phyloP scores from a whole-genome alignment of 2,888 invertebrate species.

The Schrankia costaestrigalis region DNA sequence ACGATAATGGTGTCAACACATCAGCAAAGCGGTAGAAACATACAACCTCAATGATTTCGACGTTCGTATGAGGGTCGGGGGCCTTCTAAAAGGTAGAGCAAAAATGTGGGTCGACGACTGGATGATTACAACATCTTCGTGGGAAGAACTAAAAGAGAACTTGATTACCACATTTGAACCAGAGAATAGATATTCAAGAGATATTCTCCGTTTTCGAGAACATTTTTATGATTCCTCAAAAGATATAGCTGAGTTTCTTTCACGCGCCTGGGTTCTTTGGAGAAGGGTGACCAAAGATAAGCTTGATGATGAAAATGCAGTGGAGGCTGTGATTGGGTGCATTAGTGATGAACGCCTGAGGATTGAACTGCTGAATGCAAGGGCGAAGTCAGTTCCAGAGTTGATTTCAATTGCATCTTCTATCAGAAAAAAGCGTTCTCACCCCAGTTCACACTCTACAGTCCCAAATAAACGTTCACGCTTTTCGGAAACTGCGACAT shows the following conservation, averaged over 20 bases:
- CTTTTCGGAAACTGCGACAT: not conserved
- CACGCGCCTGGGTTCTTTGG: conserved; percentile 33
- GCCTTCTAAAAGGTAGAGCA: conserved; percentile 32
- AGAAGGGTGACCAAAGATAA: conserved; percentile 29
- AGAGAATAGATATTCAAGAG: conserved; percentile 30
- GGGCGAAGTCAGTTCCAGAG: conserved; percentile 6
- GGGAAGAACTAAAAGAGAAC: conserved; percentile 18
- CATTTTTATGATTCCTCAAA: conserved; percentile 27
- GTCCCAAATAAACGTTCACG: not conserved
- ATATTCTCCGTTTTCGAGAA: conserved; percentile 26
- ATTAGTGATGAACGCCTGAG: conserved; percentile 26
- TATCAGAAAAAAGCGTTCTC: not conserved
- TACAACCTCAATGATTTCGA: not conserved
- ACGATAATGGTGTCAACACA: not conserved
- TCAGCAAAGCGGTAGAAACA: not conserved
- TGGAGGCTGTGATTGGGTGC: conserved; percentile 35
- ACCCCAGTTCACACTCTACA: not conserved
- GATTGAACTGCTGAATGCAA: conserved; percentile 27
- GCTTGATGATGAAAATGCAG: conserved; percentile 20
- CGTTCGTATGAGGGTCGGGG: not conserved
- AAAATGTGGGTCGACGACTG: conserved; percentile 31
- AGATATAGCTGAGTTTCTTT: conserved; percentile 30
- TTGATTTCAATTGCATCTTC: not conserved
- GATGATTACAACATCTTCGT: conserved; percentile 28
- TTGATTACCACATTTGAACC: conserved; percentile 26